Evolutionary conservation across 2,797 vertebrate species (phyloP).

Genomic region (Ispidina lecontei): DNA sequence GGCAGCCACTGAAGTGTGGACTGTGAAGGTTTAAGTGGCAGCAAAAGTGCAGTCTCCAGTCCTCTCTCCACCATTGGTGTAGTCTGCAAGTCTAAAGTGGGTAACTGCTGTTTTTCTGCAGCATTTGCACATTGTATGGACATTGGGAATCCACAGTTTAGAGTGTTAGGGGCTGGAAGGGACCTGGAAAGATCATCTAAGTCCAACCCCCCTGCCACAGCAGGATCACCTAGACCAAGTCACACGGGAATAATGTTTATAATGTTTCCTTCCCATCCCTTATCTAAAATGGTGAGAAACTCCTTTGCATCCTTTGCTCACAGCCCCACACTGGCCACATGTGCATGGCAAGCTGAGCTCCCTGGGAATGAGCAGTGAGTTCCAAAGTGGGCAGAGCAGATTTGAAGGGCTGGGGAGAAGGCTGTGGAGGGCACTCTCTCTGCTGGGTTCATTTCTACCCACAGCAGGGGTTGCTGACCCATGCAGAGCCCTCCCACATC

Average conservation of each 20-base stretch:
- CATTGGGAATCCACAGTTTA: not conserved
- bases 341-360: not conserved
- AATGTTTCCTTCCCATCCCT: rapidly evolving
- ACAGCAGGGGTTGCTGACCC: rapidly evolving
- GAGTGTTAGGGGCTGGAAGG: too few species aligned
- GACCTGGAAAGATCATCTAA: too few species aligned
- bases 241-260: too few species aligned
- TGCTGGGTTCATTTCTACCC: not conserved
- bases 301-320: not conserved
- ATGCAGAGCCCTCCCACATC: not conserved
- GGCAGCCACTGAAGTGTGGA: rapidly evolving
- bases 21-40: not conserved
- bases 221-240: too few species aligned
- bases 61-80: not conserved
- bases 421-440: not conserved
- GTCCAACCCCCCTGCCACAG: too few species aligned
- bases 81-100: not conserved
- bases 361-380: not conserved
- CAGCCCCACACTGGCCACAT: rapidly evolving
- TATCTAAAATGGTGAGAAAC: not conserved
- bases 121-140: not conserved
- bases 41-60: rapidly evolving
- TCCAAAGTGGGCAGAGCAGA: not conserved
- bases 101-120: not conserved
- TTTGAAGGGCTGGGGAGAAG: not conserved